phyloP scores from a whole-genome alignment of 2,113 vertebrate genomes.

The Centropus unirufus region DNA sequence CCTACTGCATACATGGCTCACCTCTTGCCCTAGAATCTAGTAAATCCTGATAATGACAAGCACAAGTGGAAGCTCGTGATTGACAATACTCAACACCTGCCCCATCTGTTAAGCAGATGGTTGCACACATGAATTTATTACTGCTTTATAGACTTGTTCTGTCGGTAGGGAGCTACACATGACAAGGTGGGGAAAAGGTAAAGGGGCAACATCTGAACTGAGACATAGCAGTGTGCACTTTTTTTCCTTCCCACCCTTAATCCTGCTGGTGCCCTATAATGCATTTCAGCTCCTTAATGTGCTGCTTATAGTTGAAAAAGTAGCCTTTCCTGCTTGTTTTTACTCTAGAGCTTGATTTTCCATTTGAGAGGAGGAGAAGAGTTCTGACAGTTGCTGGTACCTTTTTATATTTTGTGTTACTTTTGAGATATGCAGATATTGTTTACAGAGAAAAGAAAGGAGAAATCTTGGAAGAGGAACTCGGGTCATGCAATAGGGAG shows the following conservation, averaged over 20 bases:
- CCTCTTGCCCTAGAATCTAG: not conserved
- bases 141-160: not conserved
- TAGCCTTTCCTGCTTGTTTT: not conserved
- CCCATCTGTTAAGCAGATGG: slow-evolving; percentile 47
- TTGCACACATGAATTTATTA: not conserved
- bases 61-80: not conserved
- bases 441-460: not conserved
- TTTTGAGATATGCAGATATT: slow-evolving; percentile 24
- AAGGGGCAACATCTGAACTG: not conserved
- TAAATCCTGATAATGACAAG: not conserved
- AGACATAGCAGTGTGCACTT: not conserved
- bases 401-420: not conserved
- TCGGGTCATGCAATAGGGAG: not conserved
- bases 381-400: not conserved
- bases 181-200: not conserved
- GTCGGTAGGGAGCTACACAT: not conserved
- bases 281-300: not conserved
- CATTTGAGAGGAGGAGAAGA: not conserved
- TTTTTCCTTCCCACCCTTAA: rapidly evolving
- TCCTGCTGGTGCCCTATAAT: not conserved
- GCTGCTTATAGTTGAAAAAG: not conserved
- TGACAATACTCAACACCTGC: not conserved
- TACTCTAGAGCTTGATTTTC: not conserved
- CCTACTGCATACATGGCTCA: not conserved
- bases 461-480: slow-evolving; percentile 12